Evolutionary conservation across 1,140 invertebrate genomes (phyloP).

Genomic region (Galleria mellonella): DNA sequence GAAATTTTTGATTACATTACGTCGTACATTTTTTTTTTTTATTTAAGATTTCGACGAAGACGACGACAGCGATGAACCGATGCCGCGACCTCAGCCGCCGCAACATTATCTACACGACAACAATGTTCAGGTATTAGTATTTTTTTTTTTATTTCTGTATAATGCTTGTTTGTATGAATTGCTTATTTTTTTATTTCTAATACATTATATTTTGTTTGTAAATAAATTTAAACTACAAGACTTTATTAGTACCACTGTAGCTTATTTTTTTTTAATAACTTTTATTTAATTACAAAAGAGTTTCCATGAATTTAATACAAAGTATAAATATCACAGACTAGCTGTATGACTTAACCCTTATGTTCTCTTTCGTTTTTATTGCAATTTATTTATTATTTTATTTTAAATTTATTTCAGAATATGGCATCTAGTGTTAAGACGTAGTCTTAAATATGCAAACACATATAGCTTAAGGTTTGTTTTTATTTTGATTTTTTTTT

Average conservation of each 20-base stretch:
- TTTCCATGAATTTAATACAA: too few relatives aligned
- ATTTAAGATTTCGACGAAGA: conserved; percentile 60
- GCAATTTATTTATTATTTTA: conserved; percentile 11
- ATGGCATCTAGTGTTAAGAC: conserved; percentile 51
- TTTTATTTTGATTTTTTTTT: conserved; percentile 27
- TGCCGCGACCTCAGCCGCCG: conserved; percentile 60
- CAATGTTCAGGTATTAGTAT: conserved; percentile 46
- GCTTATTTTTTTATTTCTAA: too few relatives aligned
- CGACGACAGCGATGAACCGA: conserved; percentile 63
- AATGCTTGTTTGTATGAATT: too few relatives aligned
- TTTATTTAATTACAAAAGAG: too few relatives aligned
- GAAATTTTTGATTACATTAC: too few relatives aligned
- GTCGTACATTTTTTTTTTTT: too few relatives aligned
- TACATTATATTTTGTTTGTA: conserved; percentile 7
- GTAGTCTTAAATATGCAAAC: conserved; percentile 30
- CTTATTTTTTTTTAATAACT: conserved; percentile 7
- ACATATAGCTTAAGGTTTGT: conserved; percentile 47
- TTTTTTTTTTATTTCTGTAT: conserved; percentile 3
- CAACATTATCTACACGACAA: conserved; percentile 58
- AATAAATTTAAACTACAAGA: not conserved
- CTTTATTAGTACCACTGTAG: not conserved
- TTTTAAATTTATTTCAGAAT: conserved; percentile 45
- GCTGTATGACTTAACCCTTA: too few relatives aligned
- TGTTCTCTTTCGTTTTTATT: conserved; percentile 10
- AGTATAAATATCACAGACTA: too few relatives aligned